These are phyloP conservation scores for Diarsia rubi DNA, from an alignment of 2,888 invertebrate genomes.

Conservation along the genomic window DNA sequence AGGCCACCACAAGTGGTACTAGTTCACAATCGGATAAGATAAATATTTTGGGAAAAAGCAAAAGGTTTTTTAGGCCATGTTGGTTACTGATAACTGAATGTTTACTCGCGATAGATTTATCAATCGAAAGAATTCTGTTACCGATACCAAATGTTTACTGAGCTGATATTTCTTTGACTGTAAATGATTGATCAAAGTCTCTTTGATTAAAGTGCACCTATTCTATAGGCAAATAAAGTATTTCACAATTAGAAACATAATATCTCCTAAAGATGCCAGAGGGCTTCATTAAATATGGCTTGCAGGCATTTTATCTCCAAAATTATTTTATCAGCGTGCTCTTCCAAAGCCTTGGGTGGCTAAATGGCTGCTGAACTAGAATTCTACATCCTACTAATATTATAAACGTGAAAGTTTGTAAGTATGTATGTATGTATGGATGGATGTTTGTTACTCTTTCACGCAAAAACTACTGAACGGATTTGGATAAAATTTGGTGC, in stretches of 20 bases:
- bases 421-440: no score
- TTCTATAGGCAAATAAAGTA: neutral
- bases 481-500: no score
- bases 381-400: no score
- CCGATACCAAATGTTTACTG: conserved; percentile 14
- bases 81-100: conserved; percentile 52
- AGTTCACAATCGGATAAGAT: conserved; percentile 60
- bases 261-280: neutral
- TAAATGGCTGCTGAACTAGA: neutral
- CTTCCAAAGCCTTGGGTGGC: neutral
- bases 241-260: neutral
- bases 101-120: conserved; percentile 55
- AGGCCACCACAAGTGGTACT: conserved; percentile 44
- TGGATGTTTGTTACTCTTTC: no score
- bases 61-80: conserved; percentile 52
- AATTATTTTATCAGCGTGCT: conserved; percentile 21
- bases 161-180: neutral
- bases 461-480: no score
- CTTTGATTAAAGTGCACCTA: neutral
- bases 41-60: conserved; percentile 37
- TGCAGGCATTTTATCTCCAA: conserved; percentile 11
- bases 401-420: no score
- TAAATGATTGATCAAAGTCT: conserved; percentile 4
- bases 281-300: neutral
- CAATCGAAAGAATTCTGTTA: conserved; percentile 34